These are phyloP conservation scores for Rhadina sibilatrix DNA, from an alignment of 2,113 vertebrate genomes.

Conservation along the genomic window DNA sequence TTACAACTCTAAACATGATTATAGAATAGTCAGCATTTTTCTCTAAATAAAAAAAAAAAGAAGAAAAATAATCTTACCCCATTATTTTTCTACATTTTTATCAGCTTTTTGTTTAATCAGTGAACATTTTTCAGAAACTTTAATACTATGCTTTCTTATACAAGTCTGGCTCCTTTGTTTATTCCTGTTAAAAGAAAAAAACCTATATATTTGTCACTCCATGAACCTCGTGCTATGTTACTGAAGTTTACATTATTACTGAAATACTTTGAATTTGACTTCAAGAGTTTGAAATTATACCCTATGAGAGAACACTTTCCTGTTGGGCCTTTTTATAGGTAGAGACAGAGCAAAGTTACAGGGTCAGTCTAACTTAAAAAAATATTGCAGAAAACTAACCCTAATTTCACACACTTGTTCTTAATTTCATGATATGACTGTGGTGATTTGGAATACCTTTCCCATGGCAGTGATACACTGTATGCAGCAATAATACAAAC, in stretches of 20 bases:
- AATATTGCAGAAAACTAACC: neutral
- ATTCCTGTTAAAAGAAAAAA: neutral
- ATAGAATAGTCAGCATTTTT: neutral
- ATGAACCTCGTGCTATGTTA: neutral
- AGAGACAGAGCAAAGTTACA: neutral
- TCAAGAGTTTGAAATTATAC: neutral
- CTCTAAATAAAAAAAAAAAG: neutral
- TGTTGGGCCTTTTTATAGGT: neutral
- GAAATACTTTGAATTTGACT: neutral
- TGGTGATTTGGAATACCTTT: neutral
- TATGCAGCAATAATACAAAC: neutral
- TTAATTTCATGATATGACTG: neutral
- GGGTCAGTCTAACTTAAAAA: neutral
- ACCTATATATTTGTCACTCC: neutral
- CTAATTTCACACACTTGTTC: neutral
- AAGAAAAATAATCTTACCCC: fast-evolving
- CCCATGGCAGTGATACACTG: neutral
- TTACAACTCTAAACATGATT: neutral
- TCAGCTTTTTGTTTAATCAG: neutral
- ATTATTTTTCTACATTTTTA: neutral
- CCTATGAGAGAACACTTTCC: neutral
- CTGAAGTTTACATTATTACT: neutral
- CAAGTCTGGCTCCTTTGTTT: neutral
- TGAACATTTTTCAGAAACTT: neutral
- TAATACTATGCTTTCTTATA: neutral